Evolutionary conservation across 2,888 invertebrate genomes (phyloP).

Genomic region (Microctonus aethiopoides): DNA sequence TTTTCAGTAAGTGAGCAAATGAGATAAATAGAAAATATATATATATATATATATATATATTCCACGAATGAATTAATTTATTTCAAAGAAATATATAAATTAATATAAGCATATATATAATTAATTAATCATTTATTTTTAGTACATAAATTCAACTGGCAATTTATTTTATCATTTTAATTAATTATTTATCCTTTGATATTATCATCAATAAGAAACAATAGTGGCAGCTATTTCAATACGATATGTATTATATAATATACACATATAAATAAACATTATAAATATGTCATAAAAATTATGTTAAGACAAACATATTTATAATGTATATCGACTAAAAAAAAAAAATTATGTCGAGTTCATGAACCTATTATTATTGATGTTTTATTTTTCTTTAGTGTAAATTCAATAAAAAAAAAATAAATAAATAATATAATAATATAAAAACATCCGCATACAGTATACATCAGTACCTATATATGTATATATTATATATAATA

Average conservation of each 20-base stretch:
- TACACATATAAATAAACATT: too few species aligned
- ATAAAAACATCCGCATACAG: conserved; percentile 1
- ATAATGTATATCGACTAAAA: too few species aligned
- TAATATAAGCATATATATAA: background rate
- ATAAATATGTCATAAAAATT: too few species aligned
- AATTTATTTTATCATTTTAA: background rate
- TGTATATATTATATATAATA: conserved; percentile 29
- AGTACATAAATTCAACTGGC: background rate
- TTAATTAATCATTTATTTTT: background rate
- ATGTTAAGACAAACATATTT: too few species aligned
- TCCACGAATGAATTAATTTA: background rate
- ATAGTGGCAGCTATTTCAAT: background rate
- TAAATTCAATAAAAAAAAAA: background rate
- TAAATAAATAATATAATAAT: conserved; percentile 6
- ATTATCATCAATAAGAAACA: background rate
- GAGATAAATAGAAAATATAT: background rate
- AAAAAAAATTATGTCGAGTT: too few species aligned
- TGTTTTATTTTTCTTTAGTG: too few species aligned
- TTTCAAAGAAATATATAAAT: background rate
- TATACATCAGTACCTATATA: background rate
- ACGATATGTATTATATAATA: too few species aligned
- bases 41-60: background rate
- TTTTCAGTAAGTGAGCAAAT: background rate
- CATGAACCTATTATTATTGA: background rate
- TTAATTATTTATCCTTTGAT: too few species aligned